Percentiles rank a stretch among this genome's conserved stretches.
Conservation (phyloP, 2,797 vertebrate species). For the Pteropus rufus region DNA sequence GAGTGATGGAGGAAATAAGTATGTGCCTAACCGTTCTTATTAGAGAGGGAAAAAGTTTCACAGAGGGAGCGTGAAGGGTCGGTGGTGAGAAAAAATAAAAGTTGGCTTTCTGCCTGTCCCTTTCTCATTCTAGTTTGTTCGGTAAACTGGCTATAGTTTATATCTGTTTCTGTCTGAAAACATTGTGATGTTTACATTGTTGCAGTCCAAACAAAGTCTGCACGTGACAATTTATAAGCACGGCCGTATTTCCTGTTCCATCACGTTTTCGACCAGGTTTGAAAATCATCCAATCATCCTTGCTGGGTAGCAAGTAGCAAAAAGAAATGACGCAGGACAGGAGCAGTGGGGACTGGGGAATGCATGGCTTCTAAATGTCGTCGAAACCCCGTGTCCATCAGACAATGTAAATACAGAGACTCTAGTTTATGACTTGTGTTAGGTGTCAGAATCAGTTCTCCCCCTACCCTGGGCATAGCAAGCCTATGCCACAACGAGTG, state of each 20-base stretch:
- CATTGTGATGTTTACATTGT: neutral
- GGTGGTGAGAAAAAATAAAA: neutral
- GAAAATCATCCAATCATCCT: neutral
- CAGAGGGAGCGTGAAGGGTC: neutral
- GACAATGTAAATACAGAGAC: neutral
- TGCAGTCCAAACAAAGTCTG: constrained; percentile 36
- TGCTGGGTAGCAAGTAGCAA: neutral
- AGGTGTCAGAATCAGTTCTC: neutral
- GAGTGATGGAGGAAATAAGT: neutral
- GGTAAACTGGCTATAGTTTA: neutral
- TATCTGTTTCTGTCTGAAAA: constrained; percentile 45
- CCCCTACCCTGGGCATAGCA: no score
- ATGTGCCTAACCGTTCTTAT: neutral
- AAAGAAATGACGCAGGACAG: neutral
- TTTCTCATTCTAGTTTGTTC: neutral
- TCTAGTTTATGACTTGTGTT: neutral
- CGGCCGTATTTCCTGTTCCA: constrained; percentile 28
- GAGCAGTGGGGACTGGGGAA: neutral
- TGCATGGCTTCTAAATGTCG: neutral
- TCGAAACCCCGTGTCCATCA: neutral
- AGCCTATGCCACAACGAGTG: fast-evolving
- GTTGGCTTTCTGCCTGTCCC: neutral
- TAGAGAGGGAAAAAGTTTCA: neutral
- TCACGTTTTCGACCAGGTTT: neutral
- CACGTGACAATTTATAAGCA: neutral